Base-by-base conservation (phyloP, 2,888 invertebrate genomes). In the Alloplasta piceator region DNA sequence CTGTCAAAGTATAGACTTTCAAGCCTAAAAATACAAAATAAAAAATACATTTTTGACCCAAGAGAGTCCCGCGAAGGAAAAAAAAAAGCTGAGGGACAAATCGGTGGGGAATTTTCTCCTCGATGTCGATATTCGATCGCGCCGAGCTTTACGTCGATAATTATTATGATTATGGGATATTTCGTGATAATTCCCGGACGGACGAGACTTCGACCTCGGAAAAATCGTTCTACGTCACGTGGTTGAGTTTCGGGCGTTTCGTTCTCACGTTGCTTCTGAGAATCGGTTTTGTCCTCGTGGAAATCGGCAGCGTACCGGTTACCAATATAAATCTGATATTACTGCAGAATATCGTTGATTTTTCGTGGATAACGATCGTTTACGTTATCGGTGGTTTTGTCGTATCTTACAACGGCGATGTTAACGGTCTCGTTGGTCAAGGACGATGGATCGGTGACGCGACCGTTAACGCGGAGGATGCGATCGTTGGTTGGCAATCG, bases 271-370 rank as follows among this genome's bases (percentile, higher is more conserved):
- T 92, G 38, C 63, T 92, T 1, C 75, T 91, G n/a, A 87, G 92
- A 48, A 76, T 88, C 14, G 92, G 92, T 58, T 90, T 89, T 61
- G 83, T 91, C 4, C 82, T 91, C 7, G 82, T 92, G 0, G 91
- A 92, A 84, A 79, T 92, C 7, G 92, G 92, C 36, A 90, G 89
- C 70, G 88, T 92, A 55, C 92, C 92, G 6, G 85, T 89, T 12
- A 89, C 87, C 73, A 91, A 92, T 78, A 89, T 91, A 0, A 92
- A 91, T 68, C 84, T 90, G 48, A 90, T 92, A 14, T 78, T 92
- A 0, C 85, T 92, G 3, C 90, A 92, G 10, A 92, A 92, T 79
- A 82, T 91, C 12, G 58, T 92, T 0, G 92, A 92, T 68, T 84
- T 92, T 6, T 87, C 86, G 6, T 85, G 87, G 67, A 84, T 86